Conservation (phyloP, 2,888 invertebrate species). For the Priocnemis perturbator region DNA sequence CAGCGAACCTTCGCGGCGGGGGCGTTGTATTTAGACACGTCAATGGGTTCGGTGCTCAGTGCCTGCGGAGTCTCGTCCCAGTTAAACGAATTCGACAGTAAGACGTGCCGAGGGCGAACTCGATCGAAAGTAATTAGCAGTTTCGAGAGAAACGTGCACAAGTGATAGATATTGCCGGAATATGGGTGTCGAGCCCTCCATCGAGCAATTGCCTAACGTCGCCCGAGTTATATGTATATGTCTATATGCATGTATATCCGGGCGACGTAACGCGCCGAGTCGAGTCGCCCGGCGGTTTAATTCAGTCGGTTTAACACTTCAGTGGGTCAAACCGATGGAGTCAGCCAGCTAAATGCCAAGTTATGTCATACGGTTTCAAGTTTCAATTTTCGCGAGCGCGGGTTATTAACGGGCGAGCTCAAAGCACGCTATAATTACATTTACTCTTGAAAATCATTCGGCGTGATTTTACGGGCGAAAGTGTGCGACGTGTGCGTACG, state of each 20-base stretch:
- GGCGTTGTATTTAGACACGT: too few species aligned
- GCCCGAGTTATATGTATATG: too few species aligned
- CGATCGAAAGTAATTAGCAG: constrained; percentile 25
- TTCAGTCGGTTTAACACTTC: constrained; percentile 9
- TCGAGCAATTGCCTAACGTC: constrained; percentile 29
- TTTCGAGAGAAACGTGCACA: constrained; percentile 19
- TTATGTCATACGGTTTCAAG: too few species aligned
- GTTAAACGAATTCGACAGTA: constrained; percentile 15
- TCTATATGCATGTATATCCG: neutral
- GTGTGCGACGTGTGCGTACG: too few species aligned
- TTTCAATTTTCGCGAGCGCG: too few species aligned
- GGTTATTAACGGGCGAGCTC: too few species aligned
- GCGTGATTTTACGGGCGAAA: too few species aligned
- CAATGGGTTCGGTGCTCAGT: too few species aligned
- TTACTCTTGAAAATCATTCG: too few species aligned
- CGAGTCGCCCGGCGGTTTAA: constrained; percentile 7
- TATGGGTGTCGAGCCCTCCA: constrained; percentile 22
- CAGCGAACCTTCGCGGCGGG: too few species aligned
- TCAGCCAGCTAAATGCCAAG: too few species aligned
- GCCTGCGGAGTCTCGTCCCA: constrained; percentile 15
- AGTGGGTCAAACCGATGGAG: neutral
- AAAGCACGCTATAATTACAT: too few species aligned
- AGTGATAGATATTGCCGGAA: constrained; percentile 31
- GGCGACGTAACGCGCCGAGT: constrained; percentile 6
- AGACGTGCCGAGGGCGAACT: constrained; percentile 10